Evolutionary conservation across 2,888 invertebrate species (phyloP).

Genomic region (Xylophagus ater): DNA sequence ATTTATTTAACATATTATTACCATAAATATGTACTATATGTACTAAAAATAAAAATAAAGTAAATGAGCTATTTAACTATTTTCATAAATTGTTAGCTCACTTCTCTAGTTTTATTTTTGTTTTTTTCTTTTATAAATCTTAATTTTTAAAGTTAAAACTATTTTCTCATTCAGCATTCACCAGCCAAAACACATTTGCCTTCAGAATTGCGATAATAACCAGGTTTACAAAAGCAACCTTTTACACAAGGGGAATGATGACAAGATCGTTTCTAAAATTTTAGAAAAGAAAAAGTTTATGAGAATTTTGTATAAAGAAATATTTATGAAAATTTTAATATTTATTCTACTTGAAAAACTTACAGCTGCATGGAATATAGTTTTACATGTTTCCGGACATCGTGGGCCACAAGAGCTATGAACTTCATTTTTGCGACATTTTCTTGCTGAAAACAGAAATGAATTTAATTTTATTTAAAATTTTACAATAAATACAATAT

Average conservation of each 20-base stretch:
- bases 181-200: conserved; percentile 9
- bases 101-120: too few relatives aligned
- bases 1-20: neutral
- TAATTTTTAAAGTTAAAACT: neutral
- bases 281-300: neutral
- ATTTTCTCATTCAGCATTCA: neutral
- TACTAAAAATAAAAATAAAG: too few relatives aligned
- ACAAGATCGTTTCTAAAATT: conserved; percentile 6
- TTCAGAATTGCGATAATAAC: conserved; percentile 6
- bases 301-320: neutral
- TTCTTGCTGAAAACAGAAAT: conserved; percentile 4
- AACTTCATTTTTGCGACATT: conserved; percentile 8
- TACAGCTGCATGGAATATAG: neutral
- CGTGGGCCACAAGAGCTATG: conserved; percentile 6
- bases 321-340: too few relatives aligned
- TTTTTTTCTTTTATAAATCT: conserved; percentile 1
- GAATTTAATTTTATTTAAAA: too few relatives aligned
- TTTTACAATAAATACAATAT: neutral
- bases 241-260: conserved; percentile 3
- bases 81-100: too few relatives aligned
- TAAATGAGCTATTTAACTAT: too few relatives aligned
- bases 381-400: conserved; percentile 9
- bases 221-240: conserved; percentile 9
- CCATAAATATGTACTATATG: too few relatives aligned
- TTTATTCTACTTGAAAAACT: too few relatives aligned